Evolutionary conservation across 2,113 vertebrate species (phyloP).

Genomic region (Phalacrocorax carbo): DNA sequence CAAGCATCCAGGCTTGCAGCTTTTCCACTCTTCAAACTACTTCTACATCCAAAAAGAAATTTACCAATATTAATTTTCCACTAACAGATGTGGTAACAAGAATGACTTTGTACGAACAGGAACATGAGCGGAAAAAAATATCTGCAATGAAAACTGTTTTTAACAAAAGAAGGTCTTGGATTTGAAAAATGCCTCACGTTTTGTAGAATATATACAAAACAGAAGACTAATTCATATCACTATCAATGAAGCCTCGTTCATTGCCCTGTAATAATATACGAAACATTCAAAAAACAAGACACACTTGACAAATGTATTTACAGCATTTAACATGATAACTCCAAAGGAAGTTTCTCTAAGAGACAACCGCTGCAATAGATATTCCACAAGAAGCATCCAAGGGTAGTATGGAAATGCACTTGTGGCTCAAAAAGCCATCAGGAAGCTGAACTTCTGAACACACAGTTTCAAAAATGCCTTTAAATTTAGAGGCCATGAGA

Average conservation of each 20-base stretch:
- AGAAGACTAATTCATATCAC: not conserved
- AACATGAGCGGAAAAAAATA: not conserved
- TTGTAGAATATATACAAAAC: not conserved
- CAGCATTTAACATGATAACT: not conserved
- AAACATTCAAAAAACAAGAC: not conserved
- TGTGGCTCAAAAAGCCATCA: not conserved
- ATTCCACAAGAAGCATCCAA: not conserved
- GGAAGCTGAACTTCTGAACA: not conserved
- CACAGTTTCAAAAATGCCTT: not conserved
- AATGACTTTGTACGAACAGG: not conserved
- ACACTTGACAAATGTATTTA: not conserved
- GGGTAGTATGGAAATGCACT: not conserved
- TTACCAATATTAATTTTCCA: not conserved
- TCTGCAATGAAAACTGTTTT: not conserved
- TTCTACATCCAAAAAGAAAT: not conserved
- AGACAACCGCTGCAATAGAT: not conserved
- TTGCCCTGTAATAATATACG: not conserved
- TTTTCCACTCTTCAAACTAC: not conserved
- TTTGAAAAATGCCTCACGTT: not conserved
- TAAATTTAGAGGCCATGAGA: not conserved
- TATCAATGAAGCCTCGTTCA: not conserved
- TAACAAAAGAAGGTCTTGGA: not conserved
- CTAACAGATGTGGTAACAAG: not conserved
- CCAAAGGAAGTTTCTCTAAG: not conserved
- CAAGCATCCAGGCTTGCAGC: not conserved